Evolutionary conservation across 2,888 invertebrate genomes (phyloP), one percentile per base, ranked within the genome.

Genomic region (Branchipolynoe longqiensis): DNA sequence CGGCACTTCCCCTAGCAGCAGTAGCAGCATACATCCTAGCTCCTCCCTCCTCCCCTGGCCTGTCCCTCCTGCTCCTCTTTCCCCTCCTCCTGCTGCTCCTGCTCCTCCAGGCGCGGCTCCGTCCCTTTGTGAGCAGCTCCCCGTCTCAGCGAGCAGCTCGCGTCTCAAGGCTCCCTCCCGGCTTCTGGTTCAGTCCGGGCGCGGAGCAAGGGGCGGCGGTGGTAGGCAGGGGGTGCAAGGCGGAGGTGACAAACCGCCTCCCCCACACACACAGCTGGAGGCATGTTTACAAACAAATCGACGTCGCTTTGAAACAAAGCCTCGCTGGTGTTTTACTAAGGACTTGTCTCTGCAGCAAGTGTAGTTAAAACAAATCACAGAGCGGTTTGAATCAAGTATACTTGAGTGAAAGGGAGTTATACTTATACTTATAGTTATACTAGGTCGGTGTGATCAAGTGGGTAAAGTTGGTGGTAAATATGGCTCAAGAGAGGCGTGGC

Each of bases 161-260:
- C 8, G 14, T 2, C 62, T 31, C 31, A 1, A 25, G 22, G 38
- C 69, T 36, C 31, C 2, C 62, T 31, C 31, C 8, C 62, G 22
- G 38, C 69, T 36, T 33, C 12, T 69, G 69, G 69, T 69, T 69
- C 69, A 69, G 38, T 69, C 69, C 14, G 62, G 62, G 62, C 25
- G 25, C 28, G 28, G 2, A 31, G 31, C 56, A 56, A 25, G n/a
- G n/a, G 25, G 31, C 28, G 31, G 62, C 28, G 25, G 59, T 28
- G 28, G 62, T 28, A 31, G 25, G 6, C 25, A 62, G 12, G 56
- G 56, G 12, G 1, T 56, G 56, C 18, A 56, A 22, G 22, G 3
- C 56, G 22, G 1, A 25, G 56, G 22, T n/a, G 2, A 31, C 6
- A 31, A 31, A 14, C 62, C 14, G 33, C 18, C 69, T 36, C 22